Percentiles rank a stretch among this genome's conserved stretches.
phyloP scores from a whole-genome alignment of 1,140 invertebrate species.

The Rhynchophorus ferrugineus region DNA sequence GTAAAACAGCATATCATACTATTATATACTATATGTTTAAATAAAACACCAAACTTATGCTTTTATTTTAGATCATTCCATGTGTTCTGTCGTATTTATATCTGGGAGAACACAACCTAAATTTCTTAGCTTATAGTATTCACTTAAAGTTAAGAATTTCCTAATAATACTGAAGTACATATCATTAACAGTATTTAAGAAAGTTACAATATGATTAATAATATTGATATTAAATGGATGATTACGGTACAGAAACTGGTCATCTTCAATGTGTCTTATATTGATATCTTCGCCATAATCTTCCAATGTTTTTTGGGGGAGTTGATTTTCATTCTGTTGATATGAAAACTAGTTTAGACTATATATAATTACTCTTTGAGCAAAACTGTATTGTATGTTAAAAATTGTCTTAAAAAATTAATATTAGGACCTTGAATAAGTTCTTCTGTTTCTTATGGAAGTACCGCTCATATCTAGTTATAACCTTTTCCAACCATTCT shows the following conservation, averaged over 20 bases:
- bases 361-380: no score
- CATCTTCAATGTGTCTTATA: slow-evolving; percentile 1
- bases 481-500: no score
- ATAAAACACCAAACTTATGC: background rate
- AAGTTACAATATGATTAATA: slow-evolving; percentile 4
- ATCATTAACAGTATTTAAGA: slow-evolving; percentile 2
- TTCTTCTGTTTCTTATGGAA: no score
- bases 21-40: no score
- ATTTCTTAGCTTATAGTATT: slow-evolving; percentile 1
- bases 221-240: slow-evolving; percentile 14
- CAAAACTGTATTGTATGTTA: no score
- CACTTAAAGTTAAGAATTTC: background rate
- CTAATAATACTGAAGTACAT: slow-evolving; percentile 6
- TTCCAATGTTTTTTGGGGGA: background rate
- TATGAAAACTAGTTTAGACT: no score
- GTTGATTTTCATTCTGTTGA: no score
- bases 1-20: background rate
- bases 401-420: no score
- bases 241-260: background rate
- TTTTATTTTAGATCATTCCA: slow-evolving; percentile 9
- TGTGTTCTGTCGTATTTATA: slow-evolving; percentile 8
- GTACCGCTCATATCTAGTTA: no score
- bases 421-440: no score
- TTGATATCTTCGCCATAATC: slow-evolving; percentile 6
- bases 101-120: slow-evolving; percentile 10